phyloP scores from a whole-genome alignment of 2,888 invertebrate species.

The Trichacis sp. region DNA sequence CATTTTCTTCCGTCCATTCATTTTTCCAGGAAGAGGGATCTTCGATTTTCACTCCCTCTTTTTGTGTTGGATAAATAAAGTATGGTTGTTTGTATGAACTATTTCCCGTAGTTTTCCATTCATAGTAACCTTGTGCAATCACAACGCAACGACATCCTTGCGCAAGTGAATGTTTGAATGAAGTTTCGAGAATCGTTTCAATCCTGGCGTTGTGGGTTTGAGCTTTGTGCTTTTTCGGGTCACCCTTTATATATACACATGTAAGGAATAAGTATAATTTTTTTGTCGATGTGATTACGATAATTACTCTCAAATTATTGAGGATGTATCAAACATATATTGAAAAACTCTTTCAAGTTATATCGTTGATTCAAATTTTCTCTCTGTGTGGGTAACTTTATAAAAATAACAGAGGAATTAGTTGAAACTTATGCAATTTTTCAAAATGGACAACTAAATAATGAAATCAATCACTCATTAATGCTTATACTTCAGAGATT shows the following conservation, averaged over 20 bases:
- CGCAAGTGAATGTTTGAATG: conserved; percentile 70
- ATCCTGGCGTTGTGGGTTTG: conserved; percentile 84
- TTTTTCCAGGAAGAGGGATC: conserved; percentile 72
- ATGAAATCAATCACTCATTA: no score
- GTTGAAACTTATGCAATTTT: no score
- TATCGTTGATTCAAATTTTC: no score
- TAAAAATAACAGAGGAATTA: no score
- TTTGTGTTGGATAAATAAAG: conserved; percentile 78
- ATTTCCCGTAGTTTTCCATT: conserved; percentile 75
- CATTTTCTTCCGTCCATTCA: conserved; percentile 70
- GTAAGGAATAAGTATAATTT: neutral
- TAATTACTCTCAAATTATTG: no score
- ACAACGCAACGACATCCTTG: conserved; percentile 83
- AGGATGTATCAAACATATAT: no score
- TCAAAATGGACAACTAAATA: no score
- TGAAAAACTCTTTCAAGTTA: no score
- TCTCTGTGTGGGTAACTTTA: no score
- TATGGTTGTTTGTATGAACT: conserved; percentile 79
- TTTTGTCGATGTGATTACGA: conserved; percentile 71
- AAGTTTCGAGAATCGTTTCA: conserved; percentile 74
- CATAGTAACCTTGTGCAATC: conserved; percentile 85
- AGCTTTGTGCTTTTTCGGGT: conserved; percentile 75
- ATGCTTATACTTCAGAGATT: no score
- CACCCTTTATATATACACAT: no score
- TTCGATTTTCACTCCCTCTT: conserved; percentile 71